Evolutionary conservation across 2,113 vertebrate genomes (phyloP).

Genomic region (Bubo scandiacus): DNA sequence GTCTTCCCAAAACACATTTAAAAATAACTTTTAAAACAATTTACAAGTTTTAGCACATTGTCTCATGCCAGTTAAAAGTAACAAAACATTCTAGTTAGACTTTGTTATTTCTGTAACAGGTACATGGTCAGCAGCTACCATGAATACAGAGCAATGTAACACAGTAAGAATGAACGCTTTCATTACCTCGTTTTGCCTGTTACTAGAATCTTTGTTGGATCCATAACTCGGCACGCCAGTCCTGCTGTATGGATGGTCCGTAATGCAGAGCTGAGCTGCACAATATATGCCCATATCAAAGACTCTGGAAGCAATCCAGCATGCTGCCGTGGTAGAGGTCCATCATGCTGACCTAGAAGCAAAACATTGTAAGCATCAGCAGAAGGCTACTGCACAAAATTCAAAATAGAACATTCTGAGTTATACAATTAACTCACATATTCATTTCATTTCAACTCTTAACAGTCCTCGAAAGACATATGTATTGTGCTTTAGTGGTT

Average conservation of each 20-base stretch:
- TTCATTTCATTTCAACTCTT: not conserved
- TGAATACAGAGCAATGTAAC: not conserved
- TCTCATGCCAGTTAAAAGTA: not conserved
- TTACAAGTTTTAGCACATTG: not conserved
- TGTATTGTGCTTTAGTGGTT: not conserved
- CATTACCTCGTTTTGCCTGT: slow-evolving; percentile 94
- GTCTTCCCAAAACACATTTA: not conserved
- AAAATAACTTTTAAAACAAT: not conserved
- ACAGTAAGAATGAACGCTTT: not conserved
- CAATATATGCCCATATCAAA: slow-evolving; percentile 98
- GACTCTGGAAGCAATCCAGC: slow-evolving; percentile 95
- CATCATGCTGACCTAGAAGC: slow-evolving; percentile 89
- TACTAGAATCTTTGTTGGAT: slow-evolving; percentile 98
- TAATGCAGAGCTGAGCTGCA: slow-evolving; percentile 95
- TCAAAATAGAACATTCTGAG: not conserved
- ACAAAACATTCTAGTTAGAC: not conserved
- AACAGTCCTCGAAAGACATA: not conserved
- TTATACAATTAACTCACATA: not conserved
- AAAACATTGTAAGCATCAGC: not conserved
- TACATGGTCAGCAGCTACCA: not conserved
- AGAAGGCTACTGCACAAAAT: not conserved
- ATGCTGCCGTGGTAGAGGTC: slow-evolving; percentile 93
- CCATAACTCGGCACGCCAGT: slow-evolving; percentile 96
- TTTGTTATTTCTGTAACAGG: not conserved
- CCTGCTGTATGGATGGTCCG: slow-evolving; percentile 96